Evolutionary conservation across 1,140 invertebrate species (phyloP), one percentile per base, ranked within the genome.

Genomic region (Rhagoletis zephyria): DNA sequence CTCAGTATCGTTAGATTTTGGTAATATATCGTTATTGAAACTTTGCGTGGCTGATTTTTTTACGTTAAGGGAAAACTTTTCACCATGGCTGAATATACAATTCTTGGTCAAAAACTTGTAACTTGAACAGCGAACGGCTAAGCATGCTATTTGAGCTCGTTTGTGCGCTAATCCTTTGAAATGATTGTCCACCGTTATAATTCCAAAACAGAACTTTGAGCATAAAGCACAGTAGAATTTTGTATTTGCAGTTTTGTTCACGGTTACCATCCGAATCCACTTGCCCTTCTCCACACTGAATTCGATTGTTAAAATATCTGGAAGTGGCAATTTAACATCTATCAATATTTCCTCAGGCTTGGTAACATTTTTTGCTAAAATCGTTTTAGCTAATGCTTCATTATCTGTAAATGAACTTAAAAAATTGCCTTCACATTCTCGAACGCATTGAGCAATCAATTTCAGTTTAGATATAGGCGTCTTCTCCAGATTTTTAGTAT

Each of bases 171-270:
- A 74, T 7, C 86, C 86, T 56, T 74, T 70, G 4, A 87, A 40
- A 87, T 87, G 86, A 16, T n/a, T 7, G 19, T 87, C 65, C 5
- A 87, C n/a, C 4, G 45, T 87, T 40, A 59, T 67, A 16, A 87
- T 70, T 19, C 86, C 86, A 63, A 48, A 87, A 14, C 64, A 87
- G 60, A 51, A 67, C 30, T 70, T 87, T 7, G 65, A 56, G 30
- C 86, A 87, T 59, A 87, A 67, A 19, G 30, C 67, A 74, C 86
- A 87, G 40, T 56, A n/a, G 40, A 70, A 87, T 9, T 70, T 70
- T 4, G 64, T 51, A 4, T 30, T 70, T 60, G 64, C 67, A 7
- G 19, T 40, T 74, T 59, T 59, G 51, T 67, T 59, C 51, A 60
- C 65, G 9, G 30, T 56, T 16, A 87, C 4, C 64, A 87, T 56